Evolutionary conservation across 2,113 vertebrate species (phyloP).

Genomic region (Dendropsophus ebraccatus): DNA sequence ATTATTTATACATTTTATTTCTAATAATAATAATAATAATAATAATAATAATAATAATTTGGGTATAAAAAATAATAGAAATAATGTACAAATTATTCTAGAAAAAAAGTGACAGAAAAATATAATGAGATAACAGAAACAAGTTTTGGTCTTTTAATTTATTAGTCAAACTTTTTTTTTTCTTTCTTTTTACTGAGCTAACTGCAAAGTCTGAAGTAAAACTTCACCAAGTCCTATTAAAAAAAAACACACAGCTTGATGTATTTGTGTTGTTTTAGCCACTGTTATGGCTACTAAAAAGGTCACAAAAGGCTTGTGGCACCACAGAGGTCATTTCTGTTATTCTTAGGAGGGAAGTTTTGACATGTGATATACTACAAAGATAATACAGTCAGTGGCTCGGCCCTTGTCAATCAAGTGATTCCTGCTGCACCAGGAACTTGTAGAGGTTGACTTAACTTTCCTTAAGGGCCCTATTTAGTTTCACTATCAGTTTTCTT

Average conservation of each 20-base stretch:
- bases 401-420: slow-evolving; percentile 58
- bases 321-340: slow-evolving; percentile 73
- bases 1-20: no score
- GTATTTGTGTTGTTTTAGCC: slow-evolving; percentile 73
- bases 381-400: slow-evolving; percentile 60
- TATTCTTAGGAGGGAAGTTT: slow-evolving; percentile 74
- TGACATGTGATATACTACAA: slow-evolving; percentile 67
- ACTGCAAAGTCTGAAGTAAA: slow-evolving; percentile 44
- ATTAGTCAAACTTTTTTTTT: not conserved
- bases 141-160: not conserved
- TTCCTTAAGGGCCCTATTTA: slow-evolving; percentile 56
- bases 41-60: no score
- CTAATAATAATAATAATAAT: no score
- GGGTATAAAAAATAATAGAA: no score
- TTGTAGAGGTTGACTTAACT: slow-evolving; percentile 55
- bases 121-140: not conserved
- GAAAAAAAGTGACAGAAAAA: no score
- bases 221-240: slow-evolving; percentile 16
- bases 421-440: slow-evolving; percentile 43
- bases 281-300: slow-evolving; percentile 81
- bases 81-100: no score
- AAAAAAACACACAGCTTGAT: slow-evolving; percentile 55
- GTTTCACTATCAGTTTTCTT: slow-evolving; percentile 58
- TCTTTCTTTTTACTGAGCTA: not conserved
- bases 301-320: slow-evolving; percentile 70